These are phyloP conservation scores for Microplitis demolitor DNA, from an alignment of 1,140 invertebrate species.

Conservation along the genomic window DNA sequence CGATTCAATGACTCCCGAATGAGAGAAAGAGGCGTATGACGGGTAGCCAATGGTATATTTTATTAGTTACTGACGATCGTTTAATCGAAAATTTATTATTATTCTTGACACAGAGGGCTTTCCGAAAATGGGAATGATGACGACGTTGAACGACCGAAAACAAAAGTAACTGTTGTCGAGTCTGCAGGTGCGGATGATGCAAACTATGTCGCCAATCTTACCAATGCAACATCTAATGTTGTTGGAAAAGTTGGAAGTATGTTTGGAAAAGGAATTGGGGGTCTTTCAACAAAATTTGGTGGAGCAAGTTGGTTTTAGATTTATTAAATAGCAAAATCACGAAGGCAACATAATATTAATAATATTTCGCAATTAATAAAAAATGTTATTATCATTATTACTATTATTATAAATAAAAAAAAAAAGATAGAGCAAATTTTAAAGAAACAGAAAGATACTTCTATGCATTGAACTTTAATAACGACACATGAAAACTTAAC, in stretches of 20 bases:
- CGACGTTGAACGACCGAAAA: constrained; percentile 66
- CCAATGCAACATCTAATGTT: constrained; percentile 75
- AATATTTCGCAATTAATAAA: neutral
- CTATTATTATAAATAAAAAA: no score
- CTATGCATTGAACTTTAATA: no score
- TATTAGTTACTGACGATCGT: no score
- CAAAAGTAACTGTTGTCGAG: constrained; percentile 69
- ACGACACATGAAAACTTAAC: no score
- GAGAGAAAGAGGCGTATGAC: no score
- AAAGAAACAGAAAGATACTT: no score
- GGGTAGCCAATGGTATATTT: no score
- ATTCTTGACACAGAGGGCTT: constrained; percentile 45
- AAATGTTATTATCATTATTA: neutral
- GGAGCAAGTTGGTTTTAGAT: constrained; percentile 74
- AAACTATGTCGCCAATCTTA: constrained; percentile 70
- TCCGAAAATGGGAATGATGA: constrained; percentile 70
- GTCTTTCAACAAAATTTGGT: constrained; percentile 79
- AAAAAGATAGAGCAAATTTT: no score
- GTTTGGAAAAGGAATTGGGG: constrained; percentile 82
- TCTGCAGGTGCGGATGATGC: constrained; percentile 67
- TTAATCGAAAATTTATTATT: neutral
- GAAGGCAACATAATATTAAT: neutral
- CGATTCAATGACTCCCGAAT: no score
- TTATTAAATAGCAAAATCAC: constrained; percentile 12
- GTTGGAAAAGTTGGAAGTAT: constrained; percentile 80